Base-by-base conservation (phyloP, 2,797 vertebrate genomes). In the Gymnoscopelus braueri region DNA sequence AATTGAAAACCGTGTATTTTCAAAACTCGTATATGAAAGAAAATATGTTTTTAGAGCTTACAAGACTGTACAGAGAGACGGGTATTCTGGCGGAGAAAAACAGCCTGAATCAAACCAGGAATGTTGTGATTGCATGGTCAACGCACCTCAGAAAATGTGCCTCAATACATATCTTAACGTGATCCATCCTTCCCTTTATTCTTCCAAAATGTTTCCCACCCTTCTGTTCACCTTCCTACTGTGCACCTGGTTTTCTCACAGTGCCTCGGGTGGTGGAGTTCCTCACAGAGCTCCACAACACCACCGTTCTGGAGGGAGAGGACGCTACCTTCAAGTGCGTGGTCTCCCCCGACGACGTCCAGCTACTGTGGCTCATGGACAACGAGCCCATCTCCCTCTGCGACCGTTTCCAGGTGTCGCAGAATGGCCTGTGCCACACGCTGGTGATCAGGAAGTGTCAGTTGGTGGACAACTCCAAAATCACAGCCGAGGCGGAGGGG, bases 211-310 rank as follows among this genome's bases (percentile, higher is more conserved):
- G 6, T 3, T n/a, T 14, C 14, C 12, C 19, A 13, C 10, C 5
- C 47, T 13, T 23, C 44, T 4, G 13, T 7, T 10, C 13, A 10
- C 52, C 7, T 12, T 11, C 4, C 13, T 10, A 19, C 19, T 11
- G 2, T 23, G 8, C 39, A 8, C 10, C 32, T 3, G 4, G 50
- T 6, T 0, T 68, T 77, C 59, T 72, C 23, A 14, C 80, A 94
- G 93, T 94, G 88, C 95, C 94, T 58, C 95, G 97, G 6, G 94
- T 95, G 57, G 95, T 95, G 71, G 97, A 97, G 87, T 95, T 99
- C 71, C 86, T 98, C 58, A 95, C 92, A 0, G 96, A 97, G 80
- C 94, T 99, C 66, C 95, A 95, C 63, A 97, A 91, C 69, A 90
- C 96, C 51, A 97, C 93, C 0, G 96, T 99, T 63, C 92, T 97